Base-by-base conservation (phyloP, 1,140 invertebrate genomes). In the Helicoverpa armigera region DNA sequence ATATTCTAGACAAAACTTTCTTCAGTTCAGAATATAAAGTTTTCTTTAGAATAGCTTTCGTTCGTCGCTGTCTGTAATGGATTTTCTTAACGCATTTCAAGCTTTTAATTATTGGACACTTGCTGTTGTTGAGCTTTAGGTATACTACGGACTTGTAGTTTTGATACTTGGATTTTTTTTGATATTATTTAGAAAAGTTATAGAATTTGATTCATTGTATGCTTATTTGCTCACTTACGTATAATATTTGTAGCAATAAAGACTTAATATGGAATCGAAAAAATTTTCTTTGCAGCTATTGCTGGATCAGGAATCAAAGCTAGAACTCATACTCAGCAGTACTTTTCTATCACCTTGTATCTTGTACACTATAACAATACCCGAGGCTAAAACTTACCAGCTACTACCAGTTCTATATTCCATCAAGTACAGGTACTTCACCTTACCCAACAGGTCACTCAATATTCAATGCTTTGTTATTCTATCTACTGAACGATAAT, bases 1-100 rank as follows among this genome's bases (percentile, higher is more conserved):
- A 35, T 35, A 54, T 54, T 54, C n/a, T 10, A 18, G 18, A 18
- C 54, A 56, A 56, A 54, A 54, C 53, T 54, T 54, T 54, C 53
- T n/a, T 54, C 13, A 54, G n/a, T 54, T n/a, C 53, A 56, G 54
- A 56, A 56, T 56, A 56, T 56, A 18, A 56, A 56, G 54, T 56
- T 56, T 56, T 56, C 54, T 18, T 14, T 9, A 9, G n/a, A 56
- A 16, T n/a, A 56, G 54, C 54, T 56, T 56, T 56, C 54, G 16
- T 56, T 56, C n/a, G 9, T 1, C 3, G 16, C 53, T 56, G 14
- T 56, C 7, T 11, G 53, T 16, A 56, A 16, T 11, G 51, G 5
- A 56, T 56, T 56, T 56, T 56, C 53, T 56, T 56, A 16, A 56
- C 2, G 53, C n/a, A 56, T 11, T 56, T 16, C 53, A 16, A 56